Conservation (phyloP, 2,797 vertebrate genomes). For the Brachyrhaphis roseni region DNA sequence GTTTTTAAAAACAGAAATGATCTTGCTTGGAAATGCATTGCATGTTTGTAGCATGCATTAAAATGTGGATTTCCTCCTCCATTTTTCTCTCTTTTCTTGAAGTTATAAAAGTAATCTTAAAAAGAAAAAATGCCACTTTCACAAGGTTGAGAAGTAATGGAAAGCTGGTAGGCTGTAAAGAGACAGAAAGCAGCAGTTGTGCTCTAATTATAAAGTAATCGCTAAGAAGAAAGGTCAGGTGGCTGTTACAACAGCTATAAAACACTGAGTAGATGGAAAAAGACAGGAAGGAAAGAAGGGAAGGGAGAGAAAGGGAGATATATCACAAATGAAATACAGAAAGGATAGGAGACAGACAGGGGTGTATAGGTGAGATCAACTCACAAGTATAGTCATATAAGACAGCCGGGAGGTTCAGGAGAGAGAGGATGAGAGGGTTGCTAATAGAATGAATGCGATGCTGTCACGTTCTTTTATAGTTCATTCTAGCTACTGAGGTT, state of each 20-base stretch:
- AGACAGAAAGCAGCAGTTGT: constrained; percentile 52
- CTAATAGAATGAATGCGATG: constrained; percentile 24
- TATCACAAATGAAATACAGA: constrained; percentile 41
- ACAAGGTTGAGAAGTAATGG: constrained; percentile 17
- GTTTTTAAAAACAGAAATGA: background rate
- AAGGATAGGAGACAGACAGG: constrained; percentile 21
- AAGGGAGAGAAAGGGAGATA: constrained; percentile 8
- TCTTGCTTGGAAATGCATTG: background rate
- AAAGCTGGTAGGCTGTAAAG: constrained; percentile 33
- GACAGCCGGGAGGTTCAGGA: constrained; percentile 48
- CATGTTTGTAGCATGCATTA: background rate
- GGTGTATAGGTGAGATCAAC: constrained; percentile 47
- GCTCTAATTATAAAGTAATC: constrained; percentile 76
- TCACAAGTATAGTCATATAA: constrained; percentile 55
- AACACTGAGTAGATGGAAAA: constrained; percentile 43
- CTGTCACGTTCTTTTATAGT: constrained; percentile 16
- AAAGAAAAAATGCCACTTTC: constrained; percentile 43
- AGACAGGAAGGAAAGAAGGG: constrained; percentile 22
- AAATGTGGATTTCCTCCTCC: background rate
- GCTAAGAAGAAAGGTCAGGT: constrained; percentile 73
- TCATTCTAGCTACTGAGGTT: constrained; percentile 23
- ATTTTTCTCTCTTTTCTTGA: background rate
- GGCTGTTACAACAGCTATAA: constrained; percentile 73
- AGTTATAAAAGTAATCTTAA: constrained; percentile 39
- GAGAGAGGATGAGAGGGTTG: background rate